Conservation (phyloP, 1,140 invertebrate genomes). For the Heterodera schachtii region DNA sequence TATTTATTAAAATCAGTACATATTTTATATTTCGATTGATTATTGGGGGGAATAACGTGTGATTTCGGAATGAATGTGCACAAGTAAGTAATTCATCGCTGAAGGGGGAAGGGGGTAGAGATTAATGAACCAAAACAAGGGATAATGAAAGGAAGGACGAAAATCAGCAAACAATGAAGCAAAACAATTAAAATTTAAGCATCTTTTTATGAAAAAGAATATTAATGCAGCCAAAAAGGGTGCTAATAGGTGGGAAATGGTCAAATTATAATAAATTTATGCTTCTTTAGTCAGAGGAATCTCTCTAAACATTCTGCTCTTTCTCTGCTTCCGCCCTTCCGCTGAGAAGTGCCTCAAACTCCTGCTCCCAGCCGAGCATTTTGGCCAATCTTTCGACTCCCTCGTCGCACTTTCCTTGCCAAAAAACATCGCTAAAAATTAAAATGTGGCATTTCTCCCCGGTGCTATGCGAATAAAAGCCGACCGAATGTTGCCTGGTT, state of each 20-base stretch:
- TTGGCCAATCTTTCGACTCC: constrained; percentile 79
- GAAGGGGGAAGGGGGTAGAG: not conserved
- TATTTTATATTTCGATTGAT: no score
- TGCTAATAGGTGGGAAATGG: no score
- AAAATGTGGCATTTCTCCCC: constrained; percentile 7
- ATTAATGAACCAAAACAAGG: not conserved
- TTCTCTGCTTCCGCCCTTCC: not conserved
- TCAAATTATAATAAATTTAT: no score
- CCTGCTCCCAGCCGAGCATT: constrained; percentile 77
- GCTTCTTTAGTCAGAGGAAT: no score
- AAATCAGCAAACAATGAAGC: no score
- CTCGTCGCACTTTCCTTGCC: constrained; percentile 83
- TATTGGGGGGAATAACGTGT: not conserved
- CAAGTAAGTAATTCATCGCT: not conserved
- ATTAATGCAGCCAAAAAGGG: no score
- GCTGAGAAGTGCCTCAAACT: constrained; percentile 35
- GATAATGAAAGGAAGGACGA: not conserved
- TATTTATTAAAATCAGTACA: no score
- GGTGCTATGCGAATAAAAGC: not conserved
- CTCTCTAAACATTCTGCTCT: no score
- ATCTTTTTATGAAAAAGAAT: no score
- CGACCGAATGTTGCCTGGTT: constrained; percentile 69
- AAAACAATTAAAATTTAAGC: no score
- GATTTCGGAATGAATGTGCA: not conserved
- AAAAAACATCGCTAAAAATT: constrained; percentile 83